phyloP scores from a whole-genome alignment of 2,888 invertebrate species.

The Calliscelio sp. region DNA sequence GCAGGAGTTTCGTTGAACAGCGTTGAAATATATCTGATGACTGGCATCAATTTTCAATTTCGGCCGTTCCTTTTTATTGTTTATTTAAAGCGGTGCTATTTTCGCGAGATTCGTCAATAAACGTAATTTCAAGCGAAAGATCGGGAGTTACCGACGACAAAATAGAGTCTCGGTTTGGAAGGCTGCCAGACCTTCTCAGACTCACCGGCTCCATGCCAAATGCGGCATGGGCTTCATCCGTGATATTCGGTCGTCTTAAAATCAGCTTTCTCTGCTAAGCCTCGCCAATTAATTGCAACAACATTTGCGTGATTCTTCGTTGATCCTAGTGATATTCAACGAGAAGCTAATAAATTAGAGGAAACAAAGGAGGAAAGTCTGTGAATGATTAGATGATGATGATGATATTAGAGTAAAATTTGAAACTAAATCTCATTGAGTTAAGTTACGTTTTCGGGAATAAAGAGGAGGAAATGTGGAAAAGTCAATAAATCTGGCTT shows the following conservation, averaged over 20 bases:
- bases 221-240: constrained; percentile 53
- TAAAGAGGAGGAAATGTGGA: too few species aligned
- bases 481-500: constrained; percentile 41
- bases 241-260: constrained; percentile 52
- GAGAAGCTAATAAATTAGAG: too few species aligned
- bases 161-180: constrained; percentile 75
- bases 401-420: too few species aligned
- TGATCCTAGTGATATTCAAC: neutral
- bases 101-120: constrained; percentile 27
- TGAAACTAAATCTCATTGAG: too few species aligned
- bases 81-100: constrained; percentile 30
- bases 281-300: constrained; percentile 30
- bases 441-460: too few species aligned
- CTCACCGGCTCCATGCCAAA: constrained; percentile 79
- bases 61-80: constrained; percentile 13
- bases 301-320: constrained; percentile 7
- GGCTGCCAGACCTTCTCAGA: constrained; percentile 77
- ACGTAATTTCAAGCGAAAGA: constrained; percentile 44
- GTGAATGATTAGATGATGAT: too few species aligned
- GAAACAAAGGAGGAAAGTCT: too few species aligned
- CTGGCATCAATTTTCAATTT: too few species aligned
- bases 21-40: too few species aligned
- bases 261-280: constrained; percentile 49
- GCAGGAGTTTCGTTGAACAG: too few species aligned
- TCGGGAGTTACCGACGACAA: constrained; percentile 54